Conservation (phyloP, 1,140 invertebrate species). For the Drosophila parabipectinata region DNA sequence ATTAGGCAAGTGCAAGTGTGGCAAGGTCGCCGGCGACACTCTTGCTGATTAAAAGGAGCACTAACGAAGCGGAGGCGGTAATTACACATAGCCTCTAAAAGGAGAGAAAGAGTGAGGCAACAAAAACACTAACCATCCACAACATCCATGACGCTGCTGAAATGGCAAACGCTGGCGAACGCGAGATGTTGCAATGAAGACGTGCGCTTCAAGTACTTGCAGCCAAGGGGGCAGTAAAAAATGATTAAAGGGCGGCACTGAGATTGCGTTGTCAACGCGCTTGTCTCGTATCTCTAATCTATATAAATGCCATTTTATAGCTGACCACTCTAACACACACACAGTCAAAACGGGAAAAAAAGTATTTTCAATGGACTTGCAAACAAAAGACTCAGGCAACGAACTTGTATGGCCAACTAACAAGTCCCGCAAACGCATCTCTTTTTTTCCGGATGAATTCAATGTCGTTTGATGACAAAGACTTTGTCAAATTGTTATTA, state of each 20-base stretch:
- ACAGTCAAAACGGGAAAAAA: neutral
- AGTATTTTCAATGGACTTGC: constrained; percentile 5
- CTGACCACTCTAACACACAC: constrained; percentile 9
- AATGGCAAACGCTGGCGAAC: constrained; percentile 54
- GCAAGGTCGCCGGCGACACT: constrained; percentile 42
- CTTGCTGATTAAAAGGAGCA: constrained; percentile 30
- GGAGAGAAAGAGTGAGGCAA: constrained; percentile 31
- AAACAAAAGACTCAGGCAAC: constrained; percentile 66
- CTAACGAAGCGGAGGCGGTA: constrained; percentile 7
- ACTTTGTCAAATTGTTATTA: constrained; percentile 14
- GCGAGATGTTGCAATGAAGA: constrained; percentile 32
- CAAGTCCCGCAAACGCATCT: constrained; percentile 1
- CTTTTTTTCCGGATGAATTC: constrained; percentile 18
- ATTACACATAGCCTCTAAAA: constrained; percentile 19
- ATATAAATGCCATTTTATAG: constrained; percentile 39
- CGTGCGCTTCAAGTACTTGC: constrained; percentile 27
- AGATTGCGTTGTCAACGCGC: constrained; percentile 56
- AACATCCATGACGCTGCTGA: constrained; percentile 52
- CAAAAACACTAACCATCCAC: constrained; percentile 34
- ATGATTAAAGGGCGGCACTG: constrained; percentile 57
- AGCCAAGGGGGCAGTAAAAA: constrained; percentile 19
- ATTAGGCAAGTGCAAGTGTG: constrained; percentile 46
- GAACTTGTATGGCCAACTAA: constrained; percentile 55
- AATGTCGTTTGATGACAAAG: constrained; percentile 12
- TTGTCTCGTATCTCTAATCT: constrained; percentile 34